phyloP scores from a whole-genome alignment of 2,797 vertebrate genomes.

The Knipowitschia caucasica region DNA sequence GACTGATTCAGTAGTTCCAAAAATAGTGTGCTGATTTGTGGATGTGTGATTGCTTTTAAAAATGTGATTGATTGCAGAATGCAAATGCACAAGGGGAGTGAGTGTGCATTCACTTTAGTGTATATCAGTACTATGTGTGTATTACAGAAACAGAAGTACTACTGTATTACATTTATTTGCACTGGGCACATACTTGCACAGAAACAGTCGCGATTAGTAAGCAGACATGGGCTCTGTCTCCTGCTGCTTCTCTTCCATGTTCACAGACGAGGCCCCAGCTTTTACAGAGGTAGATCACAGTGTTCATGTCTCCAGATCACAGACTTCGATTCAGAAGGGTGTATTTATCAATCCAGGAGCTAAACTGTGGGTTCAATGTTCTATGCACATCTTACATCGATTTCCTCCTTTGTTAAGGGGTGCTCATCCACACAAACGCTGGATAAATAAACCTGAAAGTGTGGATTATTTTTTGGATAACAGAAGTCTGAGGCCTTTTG shows the following conservation, averaged over 20 bases:
- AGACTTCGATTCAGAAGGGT: not conserved
- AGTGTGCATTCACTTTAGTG: not conserved
- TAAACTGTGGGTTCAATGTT: too few species aligned
- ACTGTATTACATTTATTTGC: not conserved
- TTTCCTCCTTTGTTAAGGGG: too few species aligned
- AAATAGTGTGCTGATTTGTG: not conserved
- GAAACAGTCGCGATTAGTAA: not conserved
- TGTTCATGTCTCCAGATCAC: slow-evolving; percentile 13
- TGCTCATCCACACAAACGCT: too few species aligned
- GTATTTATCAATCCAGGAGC: too few species aligned
- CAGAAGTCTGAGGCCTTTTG: too few species aligned
- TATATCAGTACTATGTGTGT: not conserved
- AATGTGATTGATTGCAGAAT: not conserved
- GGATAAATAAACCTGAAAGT: too few species aligned
- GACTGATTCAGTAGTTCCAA: not conserved
- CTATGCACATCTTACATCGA: too few species aligned
- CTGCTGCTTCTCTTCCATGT: slow-evolving; percentile 2
- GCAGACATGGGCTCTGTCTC: not conserved
- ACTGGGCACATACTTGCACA: not conserved
- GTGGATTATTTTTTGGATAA: too few species aligned
- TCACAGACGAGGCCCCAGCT: slow-evolving; percentile 2
- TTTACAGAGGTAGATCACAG: not conserved
- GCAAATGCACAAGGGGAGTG: not conserved
- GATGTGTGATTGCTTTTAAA: not conserved
- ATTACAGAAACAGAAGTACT: not conserved